Base-by-base conservation (phyloP, 2,888 invertebrate species). In the Resseliella maxima region DNA sequence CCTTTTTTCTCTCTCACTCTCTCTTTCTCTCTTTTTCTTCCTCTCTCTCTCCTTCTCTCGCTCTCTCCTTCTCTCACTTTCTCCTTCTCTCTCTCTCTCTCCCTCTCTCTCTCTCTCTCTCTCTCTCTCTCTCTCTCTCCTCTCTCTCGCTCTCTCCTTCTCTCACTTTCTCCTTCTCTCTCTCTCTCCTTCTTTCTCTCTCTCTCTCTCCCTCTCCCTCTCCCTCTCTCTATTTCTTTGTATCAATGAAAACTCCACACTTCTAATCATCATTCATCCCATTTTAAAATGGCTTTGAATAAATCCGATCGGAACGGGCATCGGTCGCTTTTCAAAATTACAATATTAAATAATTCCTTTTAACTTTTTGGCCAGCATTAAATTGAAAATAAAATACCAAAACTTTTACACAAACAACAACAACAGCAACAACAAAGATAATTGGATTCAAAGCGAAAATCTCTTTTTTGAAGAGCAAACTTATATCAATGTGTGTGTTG, bases 271-370 rank as follows among this genome's bases (percentile, higher is more conserved):
- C 31, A 72, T 72, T 72, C 72, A 72, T 72, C 72, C 12, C 72
- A 35, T 72, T 72, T 72, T 35, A 15, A 31, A 35, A 2, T 31
- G 6, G 31, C n/a, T 72, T 27, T 72, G 72, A 59, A n/a, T 27
- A 27, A 50, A 59, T 59, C 24, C 59, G 59, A 59, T 35, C 31
- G 31, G 15, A 15, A n/a, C 72, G 31, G 24, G 59, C 72, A 72
- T 72, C 72, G 72, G 72, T 15, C 72, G 31, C 3, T 35, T 35
- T 21, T 50, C 18, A 27, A 38, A 83, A 83, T 38, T 38, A 36
- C 38, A 83, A 83, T 83, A 83, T 83, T 83, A 83, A 83, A 83
- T 83, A 38, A 83, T 83, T 83, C 83, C 83, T 83, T 83, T 83
- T 83, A 83, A 83, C 83, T 83, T 83, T 38, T 83, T 83, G 83